phyloP scores from a whole-genome alignment of 1,140 invertebrate species.

The Aphelenchoides fujianensis region DNA sequence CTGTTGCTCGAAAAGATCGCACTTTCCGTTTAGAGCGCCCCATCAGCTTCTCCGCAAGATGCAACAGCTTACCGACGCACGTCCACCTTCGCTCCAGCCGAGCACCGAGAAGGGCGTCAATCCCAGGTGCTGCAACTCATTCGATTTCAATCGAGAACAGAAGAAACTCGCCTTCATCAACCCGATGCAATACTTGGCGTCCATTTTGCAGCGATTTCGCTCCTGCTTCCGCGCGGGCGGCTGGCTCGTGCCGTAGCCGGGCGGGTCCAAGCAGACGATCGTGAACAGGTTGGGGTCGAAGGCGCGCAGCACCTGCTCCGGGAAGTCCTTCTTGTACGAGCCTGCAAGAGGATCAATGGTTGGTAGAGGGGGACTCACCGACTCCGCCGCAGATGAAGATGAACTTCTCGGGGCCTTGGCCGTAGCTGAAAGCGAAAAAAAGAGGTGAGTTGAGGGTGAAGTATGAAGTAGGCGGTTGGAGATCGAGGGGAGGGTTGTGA shows the following conservation, averaged over 20 bases:
- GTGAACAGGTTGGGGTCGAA: constrained; percentile 54
- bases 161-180: constrained; percentile 39
- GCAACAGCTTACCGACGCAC: too few species aligned
- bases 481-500: too few species aligned
- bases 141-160: not conserved
- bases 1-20: too few species aligned
- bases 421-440: constrained; percentile 40
- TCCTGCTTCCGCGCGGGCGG: constrained; percentile 59
- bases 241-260: constrained; percentile 58
- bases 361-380: constrained; percentile 39
- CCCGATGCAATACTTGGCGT: constrained; percentile 54
- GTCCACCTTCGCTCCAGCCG: constrained; percentile 59
- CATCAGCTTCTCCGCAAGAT: too few species aligned
- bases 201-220: constrained; percentile 56
- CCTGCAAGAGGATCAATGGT: constrained; percentile 33
- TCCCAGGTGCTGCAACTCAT: constrained; percentile 41
- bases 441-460: too few species aligned
- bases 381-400: constrained; percentile 59
- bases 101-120: constrained; percentile 56
- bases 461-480: too few species aligned
- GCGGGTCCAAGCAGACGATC: constrained; percentile 58
- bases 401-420: constrained; percentile 53
- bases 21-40: too few species aligned
- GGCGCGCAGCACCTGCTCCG: constrained; percentile 46
- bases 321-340: constrained; percentile 60